Evolutionary conservation across 2,797 vertebrate species (phyloP), one percentile per base, ranked within the genome.

Genomic region (Cuniculus paca): DNA sequence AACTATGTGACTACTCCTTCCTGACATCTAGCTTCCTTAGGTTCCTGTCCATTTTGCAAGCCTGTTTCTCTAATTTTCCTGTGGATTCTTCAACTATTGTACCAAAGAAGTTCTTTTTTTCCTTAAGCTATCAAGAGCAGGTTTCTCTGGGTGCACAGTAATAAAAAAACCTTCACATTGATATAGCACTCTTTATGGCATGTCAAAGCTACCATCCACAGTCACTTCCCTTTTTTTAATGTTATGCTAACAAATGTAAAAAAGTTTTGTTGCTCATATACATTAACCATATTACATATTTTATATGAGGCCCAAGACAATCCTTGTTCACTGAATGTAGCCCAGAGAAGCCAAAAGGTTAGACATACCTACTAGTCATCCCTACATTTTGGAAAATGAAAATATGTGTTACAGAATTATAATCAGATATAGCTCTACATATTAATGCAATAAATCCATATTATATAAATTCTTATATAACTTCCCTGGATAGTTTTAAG

Each of bases 341-440:
- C 28, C 48, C 75, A 78, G 17, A 12, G 17, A 78, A 78, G 75
- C 28, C 75, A 78, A 78, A 50, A 78, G 28, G 8, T 34, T 78
- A 50, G 74, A 11, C 16, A 75, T 20, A 77, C 2, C 74, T 77
- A 50, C 45, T 16, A 84, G 24, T 31, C 13, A 89, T 24, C 5
- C 36, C 72, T 34, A 86, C 6, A 91, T 79, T 79, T 54, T 60
- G 65, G 88, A 89, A 94, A 91, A 72, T 48, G 13, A 88, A 95
- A 93, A 74, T 52, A 80, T 65, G 48, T 84, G 19, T 78, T 84
- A 85, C 0, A 86, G 3, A 50, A 85, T 89, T 89, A 89, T 13
- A 24, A 84, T 80, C 58, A 91, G 54, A 3, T 56, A 52, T 63
- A 52, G 24, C 54, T 72, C 24, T 72, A 20, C 14, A 52, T 75